Evolutionary conservation across 2,797 vertebrate genomes (phyloP).

Genomic region (Chiloscyllium punctatum): DNA sequence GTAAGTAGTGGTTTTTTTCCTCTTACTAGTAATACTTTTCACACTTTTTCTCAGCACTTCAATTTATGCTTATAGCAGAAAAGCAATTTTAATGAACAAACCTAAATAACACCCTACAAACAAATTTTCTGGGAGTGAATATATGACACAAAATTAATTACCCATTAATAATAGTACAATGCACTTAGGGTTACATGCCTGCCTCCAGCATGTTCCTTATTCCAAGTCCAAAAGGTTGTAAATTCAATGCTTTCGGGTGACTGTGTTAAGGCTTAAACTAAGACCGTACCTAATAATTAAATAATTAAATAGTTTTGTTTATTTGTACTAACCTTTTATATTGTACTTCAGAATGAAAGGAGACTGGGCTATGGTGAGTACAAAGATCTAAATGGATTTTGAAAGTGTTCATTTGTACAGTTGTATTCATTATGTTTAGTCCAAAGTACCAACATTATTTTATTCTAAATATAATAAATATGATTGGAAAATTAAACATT

Average conservation of each 20-base stretch:
- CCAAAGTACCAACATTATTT: not conserved
- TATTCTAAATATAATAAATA: not conserved
- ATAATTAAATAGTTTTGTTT: not conserved
- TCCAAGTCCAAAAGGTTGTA: not conserved
- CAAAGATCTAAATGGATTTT: not conserved
- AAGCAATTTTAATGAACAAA: too few species aligned
- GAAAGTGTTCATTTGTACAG: not conserved
- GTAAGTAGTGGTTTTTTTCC: too few species aligned
- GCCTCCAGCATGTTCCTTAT: not conserved
- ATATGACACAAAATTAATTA: not conserved
- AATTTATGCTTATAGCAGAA: too few species aligned
- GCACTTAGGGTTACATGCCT: not conserved
- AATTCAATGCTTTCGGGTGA: not conserved
- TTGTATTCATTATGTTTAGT: not conserved
- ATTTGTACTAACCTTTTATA: not conserved
- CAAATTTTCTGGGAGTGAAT: not conserved
- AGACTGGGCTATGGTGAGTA: not conserved
- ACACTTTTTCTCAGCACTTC: too few species aligned
- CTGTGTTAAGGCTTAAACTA: not conserved
- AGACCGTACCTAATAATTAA: not conserved
- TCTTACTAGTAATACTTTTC: too few species aligned
- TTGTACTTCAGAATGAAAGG: not conserved
- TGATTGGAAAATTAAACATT: not conserved
- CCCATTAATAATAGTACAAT: not conserved
- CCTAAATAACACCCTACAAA: too few species aligned